Conservation (phyloP, 2,797 vertebrate species). For the Manis crassicaudata region DNA sequence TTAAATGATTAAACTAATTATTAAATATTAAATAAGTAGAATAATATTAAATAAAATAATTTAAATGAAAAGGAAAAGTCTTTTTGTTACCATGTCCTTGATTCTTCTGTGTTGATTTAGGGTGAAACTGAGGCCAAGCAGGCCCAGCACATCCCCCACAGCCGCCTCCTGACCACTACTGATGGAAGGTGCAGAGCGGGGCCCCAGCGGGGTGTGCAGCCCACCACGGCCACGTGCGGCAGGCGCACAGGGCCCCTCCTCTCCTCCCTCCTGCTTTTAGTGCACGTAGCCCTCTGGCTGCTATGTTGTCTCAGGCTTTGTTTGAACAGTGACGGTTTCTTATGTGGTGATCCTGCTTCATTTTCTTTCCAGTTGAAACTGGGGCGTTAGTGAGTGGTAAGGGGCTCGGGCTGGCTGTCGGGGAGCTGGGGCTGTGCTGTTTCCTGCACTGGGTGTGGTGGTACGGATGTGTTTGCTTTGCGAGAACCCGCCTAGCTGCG, state of each 20-base stretch:
- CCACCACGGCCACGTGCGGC: rapidly evolving
- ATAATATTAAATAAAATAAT: background rate
- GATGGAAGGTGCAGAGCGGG: background rate
- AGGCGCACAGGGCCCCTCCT: rapidly evolving
- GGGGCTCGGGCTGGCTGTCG: background rate
- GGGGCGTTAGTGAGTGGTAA: background rate
- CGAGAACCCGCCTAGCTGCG: background rate
- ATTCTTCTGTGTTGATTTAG: background rate
- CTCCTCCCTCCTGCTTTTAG: background rate
- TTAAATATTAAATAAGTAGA: no score
- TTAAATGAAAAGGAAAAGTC: background rate
- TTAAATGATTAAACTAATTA: background rate
- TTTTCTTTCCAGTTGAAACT: background rate
- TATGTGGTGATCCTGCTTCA: background rate
- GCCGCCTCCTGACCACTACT: background rate
- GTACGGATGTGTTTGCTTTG: background rate
- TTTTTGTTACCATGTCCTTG: background rate
- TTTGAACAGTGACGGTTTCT: background rate
- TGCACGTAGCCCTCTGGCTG: rapidly evolving
- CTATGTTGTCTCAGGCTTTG: background rate
- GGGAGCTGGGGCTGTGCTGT: background rate
- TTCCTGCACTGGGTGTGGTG: background rate
- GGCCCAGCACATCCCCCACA: background rate
- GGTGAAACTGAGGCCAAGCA: background rate
- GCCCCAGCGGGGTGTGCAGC: background rate